Base-by-base conservation (phyloP, 2,113 vertebrate genomes). In the Bufo bufo region DNA sequence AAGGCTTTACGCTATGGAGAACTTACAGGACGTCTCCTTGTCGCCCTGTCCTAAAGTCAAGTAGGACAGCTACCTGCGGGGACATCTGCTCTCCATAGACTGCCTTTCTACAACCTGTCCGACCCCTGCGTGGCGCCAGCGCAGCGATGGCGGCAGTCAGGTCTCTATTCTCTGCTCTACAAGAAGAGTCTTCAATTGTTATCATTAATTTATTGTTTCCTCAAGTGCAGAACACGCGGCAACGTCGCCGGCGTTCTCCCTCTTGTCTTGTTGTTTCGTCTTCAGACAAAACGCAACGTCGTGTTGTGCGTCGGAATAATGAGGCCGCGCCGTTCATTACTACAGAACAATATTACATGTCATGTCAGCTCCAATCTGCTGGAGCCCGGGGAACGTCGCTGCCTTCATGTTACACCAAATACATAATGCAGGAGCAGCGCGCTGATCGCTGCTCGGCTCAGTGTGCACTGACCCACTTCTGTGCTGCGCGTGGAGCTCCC, bases 381-480 rank as follows among this genome's bases (percentile, higher is more conserved):
- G 97, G 92, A 95, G 95, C 95, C 93, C 93, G 86, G 92, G 82
- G 92, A 97, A 96, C 96, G 23, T 8, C 14, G 95, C 94, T 95
- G 96, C 96, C 94, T 95, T 95, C 96, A 96, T 95, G 97, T 97
- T 98, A 97, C 92, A 96, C 96, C 96, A 97, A 96, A 99, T 98
- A 96, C 95, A 99, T 99, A 97, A 99, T 98, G 97, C 96, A 99
- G 96, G 93, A 96, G 94, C 91, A 94, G 94, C 97, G 96, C 94
- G 96, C 95, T 92, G 96, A 96, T 95, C 95, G 96, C 97, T 95
- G 95, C 95, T 94, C 93, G 90, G 91, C 92, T 96, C 95, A 97
- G 98, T 98, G 97, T 98, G 97, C 96, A 96, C 91, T 98, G 98
- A 98, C 97, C 97, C 97, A 99, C 93, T 97, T 98, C 95, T 95